A percentile compares a stretch with the other conserved stretches of the same genome.
These are phyloP conservation scores for Megaceryle alcyon DNA, from an alignment of 2,797 vertebrate genomes.

Conservation along the genomic window DNA sequence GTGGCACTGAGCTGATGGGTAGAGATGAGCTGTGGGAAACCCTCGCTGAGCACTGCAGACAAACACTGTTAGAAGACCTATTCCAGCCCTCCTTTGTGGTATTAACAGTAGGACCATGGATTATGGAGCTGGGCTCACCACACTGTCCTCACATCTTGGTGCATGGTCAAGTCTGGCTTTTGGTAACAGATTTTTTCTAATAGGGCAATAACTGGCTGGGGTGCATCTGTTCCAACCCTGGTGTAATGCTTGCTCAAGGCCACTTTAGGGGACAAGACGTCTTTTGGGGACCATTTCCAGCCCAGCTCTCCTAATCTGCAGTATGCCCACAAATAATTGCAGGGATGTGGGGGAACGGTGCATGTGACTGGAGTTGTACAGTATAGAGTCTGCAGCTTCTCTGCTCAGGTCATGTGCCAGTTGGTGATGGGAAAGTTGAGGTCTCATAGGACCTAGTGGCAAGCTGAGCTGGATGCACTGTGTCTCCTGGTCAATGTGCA, in stretches of 20 bases:
- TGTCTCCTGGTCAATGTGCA: not conserved
- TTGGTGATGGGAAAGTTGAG: not conserved
- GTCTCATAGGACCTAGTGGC: not conserved
- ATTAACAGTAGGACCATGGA: not conserved
- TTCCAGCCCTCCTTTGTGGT: not conserved
- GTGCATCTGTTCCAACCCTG: not conserved
- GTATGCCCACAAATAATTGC: not conserved
- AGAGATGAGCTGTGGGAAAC: not conserved
- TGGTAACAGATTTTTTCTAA: not conserved
- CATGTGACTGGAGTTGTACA: accelerated
- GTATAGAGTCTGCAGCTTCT: not conserved
- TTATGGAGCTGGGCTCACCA: not conserved
- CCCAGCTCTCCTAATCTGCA: not conserved
- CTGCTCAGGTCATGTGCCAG: not conserved
- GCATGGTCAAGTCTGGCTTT: not conserved
- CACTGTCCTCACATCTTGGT: not conserved
- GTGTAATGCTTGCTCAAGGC: not conserved
- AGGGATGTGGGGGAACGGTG: not conserved
- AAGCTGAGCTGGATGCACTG: not conserved
- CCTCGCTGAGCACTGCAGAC: not conserved
- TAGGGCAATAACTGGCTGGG: not conserved
- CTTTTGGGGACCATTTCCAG: not conserved
- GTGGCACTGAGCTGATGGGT: not conserved
- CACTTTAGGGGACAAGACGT: not conserved
- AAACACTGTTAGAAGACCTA: not conserved